phyloP scores from a whole-genome alignment of 2,797 vertebrate species.

The Pseudochirops corinnae region DNA sequence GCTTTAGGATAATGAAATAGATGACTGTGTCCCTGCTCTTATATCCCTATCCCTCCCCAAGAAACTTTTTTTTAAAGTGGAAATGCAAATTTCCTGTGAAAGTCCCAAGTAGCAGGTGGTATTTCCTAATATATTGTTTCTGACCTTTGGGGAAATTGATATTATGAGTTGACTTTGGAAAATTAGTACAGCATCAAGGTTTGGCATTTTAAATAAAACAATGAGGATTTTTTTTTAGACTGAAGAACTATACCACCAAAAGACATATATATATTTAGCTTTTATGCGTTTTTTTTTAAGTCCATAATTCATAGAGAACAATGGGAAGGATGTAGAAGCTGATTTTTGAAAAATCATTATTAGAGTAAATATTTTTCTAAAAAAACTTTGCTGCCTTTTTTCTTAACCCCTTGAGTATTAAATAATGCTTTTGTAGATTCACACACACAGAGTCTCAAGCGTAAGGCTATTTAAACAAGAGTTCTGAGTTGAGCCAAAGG shows the following conservation, averaged over 20 bases:
- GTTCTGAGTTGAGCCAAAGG: conserved; percentile 49
- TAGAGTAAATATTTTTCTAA: conserved; percentile 13
- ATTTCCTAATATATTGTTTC: conserved; percentile 85
- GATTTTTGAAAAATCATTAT: conserved; percentile 32
- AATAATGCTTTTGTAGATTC: conserved; percentile 18
- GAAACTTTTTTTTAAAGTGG: conserved; percentile 75
- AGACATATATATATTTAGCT: conserved; percentile 14
- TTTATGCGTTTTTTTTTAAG: conserved; percentile 51
- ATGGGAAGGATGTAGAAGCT: conserved; percentile 27
- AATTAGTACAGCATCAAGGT: conserved; percentile 75
- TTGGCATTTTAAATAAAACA: conserved; percentile 75
- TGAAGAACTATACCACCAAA: conserved; percentile 18
- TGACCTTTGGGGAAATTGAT: conserved; percentile 81
- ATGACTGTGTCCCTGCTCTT: conserved; percentile 72
- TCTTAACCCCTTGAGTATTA: conserved; percentile 31
- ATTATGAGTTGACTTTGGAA: conserved; percentile 79
- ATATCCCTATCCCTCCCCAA: conserved; percentile 54
- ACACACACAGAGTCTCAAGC: conserved; percentile 42
- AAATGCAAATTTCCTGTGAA: conserved; percentile 85
- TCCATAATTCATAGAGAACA: conserved; percentile 52
- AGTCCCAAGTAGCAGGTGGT: conserved; percentile 82
- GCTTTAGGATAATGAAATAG: conserved; percentile 67
- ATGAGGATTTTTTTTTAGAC: conserved; percentile 52
- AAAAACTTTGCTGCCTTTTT: conserved; percentile 50
- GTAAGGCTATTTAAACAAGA: conserved; percentile 41